Conservation (phyloP, 2,888 invertebrate species). For the Hipparchia sbordonii region DNA sequence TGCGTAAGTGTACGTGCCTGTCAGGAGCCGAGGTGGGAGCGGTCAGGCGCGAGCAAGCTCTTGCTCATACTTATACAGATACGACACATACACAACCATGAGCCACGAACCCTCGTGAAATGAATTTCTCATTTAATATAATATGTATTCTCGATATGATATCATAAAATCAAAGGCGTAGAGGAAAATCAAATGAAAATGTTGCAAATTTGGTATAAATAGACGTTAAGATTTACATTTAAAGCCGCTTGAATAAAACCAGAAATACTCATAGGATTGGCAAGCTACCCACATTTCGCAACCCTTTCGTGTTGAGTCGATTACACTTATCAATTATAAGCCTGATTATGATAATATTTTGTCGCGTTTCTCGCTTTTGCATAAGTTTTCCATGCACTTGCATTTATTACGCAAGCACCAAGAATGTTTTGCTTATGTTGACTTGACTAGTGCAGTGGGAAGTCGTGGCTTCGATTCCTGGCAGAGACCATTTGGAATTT, state of each 20-base stretch:
- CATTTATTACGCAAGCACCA: neutral
- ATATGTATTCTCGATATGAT: too few relatives aligned
- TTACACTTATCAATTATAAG: conserved; percentile 18
- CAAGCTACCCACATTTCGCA: conserved; percentile 7
- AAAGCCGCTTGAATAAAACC: neutral
- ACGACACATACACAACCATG: too few relatives aligned
- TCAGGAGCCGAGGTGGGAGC: too few relatives aligned
- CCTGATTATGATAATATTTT: conserved; percentile 11
- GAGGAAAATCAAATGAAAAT: neutral
- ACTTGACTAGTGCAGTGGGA: too few relatives aligned
- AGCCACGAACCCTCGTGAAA: too few relatives aligned
- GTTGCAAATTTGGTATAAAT: neutral
- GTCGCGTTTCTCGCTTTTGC: conserved; percentile 10
- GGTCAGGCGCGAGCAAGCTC: too few relatives aligned
- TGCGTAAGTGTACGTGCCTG: too few relatives aligned
- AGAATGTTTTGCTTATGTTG: neutral
- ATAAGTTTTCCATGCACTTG: conserved; percentile 14
- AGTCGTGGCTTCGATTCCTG: too few relatives aligned
- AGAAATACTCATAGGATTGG: neutral
- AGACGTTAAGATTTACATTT: neutral
- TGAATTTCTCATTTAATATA: too few relatives aligned
- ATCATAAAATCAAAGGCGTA: too few relatives aligned
- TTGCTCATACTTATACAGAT: too few relatives aligned
- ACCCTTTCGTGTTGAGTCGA: neutral
- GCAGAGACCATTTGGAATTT: too few relatives aligned